Base-by-base conservation (phyloP, 2,888 invertebrate genomes). In the Drosophila silvestris region DNA sequence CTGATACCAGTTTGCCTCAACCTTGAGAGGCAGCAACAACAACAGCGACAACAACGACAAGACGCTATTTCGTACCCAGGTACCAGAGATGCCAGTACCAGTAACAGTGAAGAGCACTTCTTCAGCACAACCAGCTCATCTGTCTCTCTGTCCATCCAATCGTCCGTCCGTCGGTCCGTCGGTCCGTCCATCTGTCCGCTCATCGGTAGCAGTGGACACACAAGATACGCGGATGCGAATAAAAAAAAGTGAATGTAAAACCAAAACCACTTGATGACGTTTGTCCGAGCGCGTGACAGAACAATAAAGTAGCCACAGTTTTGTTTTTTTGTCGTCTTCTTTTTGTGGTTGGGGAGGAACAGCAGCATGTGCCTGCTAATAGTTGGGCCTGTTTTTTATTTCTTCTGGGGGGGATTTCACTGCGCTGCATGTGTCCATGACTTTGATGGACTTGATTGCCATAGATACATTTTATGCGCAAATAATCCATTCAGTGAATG, bases 1-100 rank as follows among this genome's bases (percentile, higher is more conserved):
- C 83, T 85, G 83, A 88, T 85, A 85, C 85, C 79, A 82, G 84
- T 87, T 87, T 84, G 87, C 83, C 83, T 84, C 83, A 84, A 84
- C 83, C 83, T 84, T 84, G 83, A 77, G 77, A 70, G 37, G 67
- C 67, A 66, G 59, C 85, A 69, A 77, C 86, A 77, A 75, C 84
- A 73, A 74, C 77, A 78, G 16, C 7, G 33, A 37, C 37, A 37
- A 82, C 83, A 77, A 78, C 84, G 70, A 72, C 78, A 81, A 28
- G 12, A 39, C 5, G 47, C n/a, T 75, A 79, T 60, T 81, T 81
- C 83, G 83, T 85, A 82, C 78, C 74, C 73, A 70, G 71, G 62
- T 61, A 74, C 70, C 70, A 58, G 44, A 39, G 57, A 30, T 39
- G 57, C 39, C 57, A 39, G 57, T 52, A 57, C 69, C 69, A 52